Percentiles rank a stretch among this genome's conserved stretches.
Conservation (phyloP, 2,797 vertebrate genomes). For the Neoniphon sammara region DNA sequence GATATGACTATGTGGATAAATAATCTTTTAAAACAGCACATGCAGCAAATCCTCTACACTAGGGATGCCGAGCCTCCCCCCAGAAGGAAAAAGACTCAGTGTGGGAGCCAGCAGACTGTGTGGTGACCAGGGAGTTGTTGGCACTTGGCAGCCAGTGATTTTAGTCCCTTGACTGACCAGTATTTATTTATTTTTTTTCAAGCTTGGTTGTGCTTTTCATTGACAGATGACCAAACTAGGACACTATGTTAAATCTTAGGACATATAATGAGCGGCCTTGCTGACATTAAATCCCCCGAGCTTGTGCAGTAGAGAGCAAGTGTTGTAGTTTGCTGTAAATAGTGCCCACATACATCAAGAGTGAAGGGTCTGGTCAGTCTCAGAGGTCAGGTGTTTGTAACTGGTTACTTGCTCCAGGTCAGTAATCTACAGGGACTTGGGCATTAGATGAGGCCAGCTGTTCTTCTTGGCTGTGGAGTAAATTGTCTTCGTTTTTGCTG, state of each 20-base stretch:
- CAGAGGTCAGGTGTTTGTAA: slow-evolving; percentile 18
- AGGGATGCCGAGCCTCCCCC: slow-evolving; percentile 42
- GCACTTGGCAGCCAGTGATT: slow-evolving; percentile 75
- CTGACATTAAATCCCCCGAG: slow-evolving; percentile 51
- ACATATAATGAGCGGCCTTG: slow-evolving; percentile 64
- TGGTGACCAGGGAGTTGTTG: slow-evolving; percentile 68
- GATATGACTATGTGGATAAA: slow-evolving; percentile 49
- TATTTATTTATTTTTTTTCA: slow-evolving; percentile 30
- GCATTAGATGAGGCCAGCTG: slow-evolving; percentile 47
- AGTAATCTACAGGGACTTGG: neutral
- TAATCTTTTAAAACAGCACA: slow-evolving; percentile 58
- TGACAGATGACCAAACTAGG: slow-evolving; percentile 67
- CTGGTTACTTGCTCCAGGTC: slow-evolving; percentile 5
- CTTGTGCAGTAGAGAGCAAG: slow-evolving; percentile 32
- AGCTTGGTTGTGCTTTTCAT: slow-evolving; percentile 32
- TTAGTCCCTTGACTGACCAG: slow-evolving; percentile 62
- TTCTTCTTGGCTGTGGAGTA: slow-evolving; percentile 20
- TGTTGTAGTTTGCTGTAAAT: slow-evolving; percentile 41
- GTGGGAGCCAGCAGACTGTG: slow-evolving; percentile 61
- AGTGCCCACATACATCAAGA: slow-evolving; percentile 23
- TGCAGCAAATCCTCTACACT: slow-evolving; percentile 52
- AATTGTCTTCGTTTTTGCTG: slow-evolving; percentile 8
- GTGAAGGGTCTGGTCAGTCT: slow-evolving; percentile 29
- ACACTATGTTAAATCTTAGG: slow-evolving; percentile 39
- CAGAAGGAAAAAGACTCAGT: slow-evolving; percentile 58